A percentile compares a stretch with the other conserved stretches of the same genome.
phyloP scores from a whole-genome alignment of 1,140 invertebrate species.

The Zaprionus lachaisei region DNA sequence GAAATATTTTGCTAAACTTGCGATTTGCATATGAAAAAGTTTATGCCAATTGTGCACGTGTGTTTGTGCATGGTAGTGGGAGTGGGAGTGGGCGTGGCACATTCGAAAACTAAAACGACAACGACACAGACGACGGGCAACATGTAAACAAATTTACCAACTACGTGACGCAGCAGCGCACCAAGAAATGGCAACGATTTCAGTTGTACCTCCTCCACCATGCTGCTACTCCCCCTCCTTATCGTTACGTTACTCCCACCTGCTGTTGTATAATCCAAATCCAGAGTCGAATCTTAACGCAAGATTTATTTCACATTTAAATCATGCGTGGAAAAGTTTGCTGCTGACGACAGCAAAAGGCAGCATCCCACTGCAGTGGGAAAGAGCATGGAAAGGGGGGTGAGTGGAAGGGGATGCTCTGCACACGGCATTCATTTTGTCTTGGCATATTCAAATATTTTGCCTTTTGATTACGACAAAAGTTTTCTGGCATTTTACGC shows the following conservation, averaged over 20 bases:
- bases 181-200: conserved; percentile 32
- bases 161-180: conserved; percentile 71
- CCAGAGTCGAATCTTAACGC: conserved; percentile 68
- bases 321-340: conserved; percentile 79
- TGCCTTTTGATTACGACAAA: conserved; percentile 74
- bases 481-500: conserved; percentile 60
- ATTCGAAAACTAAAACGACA: conserved; percentile 50
- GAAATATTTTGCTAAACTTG: conserved; percentile 83
- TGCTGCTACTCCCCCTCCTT: neutral
- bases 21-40: conserved; percentile 82
- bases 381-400: neutral
- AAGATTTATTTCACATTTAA: conserved; percentile 81
- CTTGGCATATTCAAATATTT: conserved; percentile 77
- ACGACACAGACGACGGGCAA: conserved; percentile 37
- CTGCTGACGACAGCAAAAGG: conserved; percentile 59
- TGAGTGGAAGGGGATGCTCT: neutral
- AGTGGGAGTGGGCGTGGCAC: conserved; percentile 9
- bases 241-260: conserved; percentile 18
- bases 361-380: neutral
- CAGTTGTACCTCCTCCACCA: conserved; percentile 14
- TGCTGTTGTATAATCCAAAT: conserved; percentile 62
- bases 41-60: conserved; percentile 72
- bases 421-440: conserved; percentile 67
- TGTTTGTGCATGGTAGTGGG: neutral
- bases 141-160: conserved; percentile 80